These are phyloP conservation scores for Drosophila sucinea DNA, from an alignment of 1,140 invertebrate genomes.

Conservation along the genomic window DNA sequence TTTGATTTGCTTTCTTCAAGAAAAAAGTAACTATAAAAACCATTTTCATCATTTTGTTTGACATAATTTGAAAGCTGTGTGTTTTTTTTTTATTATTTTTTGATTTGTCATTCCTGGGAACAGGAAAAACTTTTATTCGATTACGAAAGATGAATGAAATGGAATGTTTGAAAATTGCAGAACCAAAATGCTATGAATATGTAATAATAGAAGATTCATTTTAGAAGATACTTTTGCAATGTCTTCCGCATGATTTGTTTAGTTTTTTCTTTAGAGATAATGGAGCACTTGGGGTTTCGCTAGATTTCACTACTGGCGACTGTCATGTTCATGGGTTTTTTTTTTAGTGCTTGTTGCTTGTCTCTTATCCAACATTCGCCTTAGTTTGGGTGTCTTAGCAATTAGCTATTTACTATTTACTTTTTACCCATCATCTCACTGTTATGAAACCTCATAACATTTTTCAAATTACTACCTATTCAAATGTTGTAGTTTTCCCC, in stretches of 20 bases:
- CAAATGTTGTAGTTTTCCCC: conserved; percentile 9
- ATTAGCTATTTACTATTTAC: conserved; percentile 40
- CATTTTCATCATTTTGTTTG: conserved; percentile 35
- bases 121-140: conserved; percentile 27
- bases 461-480: conserved; percentile 65
- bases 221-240: no score
- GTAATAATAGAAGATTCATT: no score
- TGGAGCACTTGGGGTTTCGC: no score
- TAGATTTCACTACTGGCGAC: no score
- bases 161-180: neutral
- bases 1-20: conserved; percentile 4
- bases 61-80: conserved; percentile 51
- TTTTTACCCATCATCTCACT: conserved; percentile 24
- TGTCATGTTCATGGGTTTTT: no score
- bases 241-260: no score
- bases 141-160: neutral
- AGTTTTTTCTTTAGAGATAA: no score
- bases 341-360: neutral
- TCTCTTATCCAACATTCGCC: neutral
- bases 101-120: conserved; percentile 63
- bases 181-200: no score
- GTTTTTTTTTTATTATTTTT: conserved; percentile 29
- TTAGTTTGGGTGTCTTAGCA: conserved; percentile 24
- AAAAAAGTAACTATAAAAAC: neutral
- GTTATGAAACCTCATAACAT: conserved; percentile 65